Base-by-base conservation (phyloP, 2,888 invertebrate genomes). In the Cylloceria caligata region DNA sequence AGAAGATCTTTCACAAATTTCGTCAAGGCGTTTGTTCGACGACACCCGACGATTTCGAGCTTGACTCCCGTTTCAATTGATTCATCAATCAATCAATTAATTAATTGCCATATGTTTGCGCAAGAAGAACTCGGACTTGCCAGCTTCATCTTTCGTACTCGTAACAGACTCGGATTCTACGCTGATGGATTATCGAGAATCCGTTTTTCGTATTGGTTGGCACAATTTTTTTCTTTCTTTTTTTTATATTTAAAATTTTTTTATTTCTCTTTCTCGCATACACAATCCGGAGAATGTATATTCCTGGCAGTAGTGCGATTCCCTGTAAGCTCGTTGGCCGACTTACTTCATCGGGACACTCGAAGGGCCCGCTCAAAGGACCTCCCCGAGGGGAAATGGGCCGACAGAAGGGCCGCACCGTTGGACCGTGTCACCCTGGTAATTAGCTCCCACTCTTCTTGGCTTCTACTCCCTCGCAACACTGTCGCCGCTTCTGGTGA, bases 351-450 rank as follows among this genome's bases (percentile, higher is more conserved):
- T 76, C 81, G 81, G 88, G 82, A 75, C 73, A 77, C 80, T 86
- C 86, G 89, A 87, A 88, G 86, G 79, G 67, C 76, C 89, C 89
- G 88, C 87, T 68, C 86, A 73, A 69, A 86, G 84, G 83, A 83
- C 85, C 85, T 80, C 82, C 57, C 45, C 64, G 78, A 82, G 77
- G 71, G 82, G 75, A 72, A 86, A 75, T 75, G 73, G 73, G 71
- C 86, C 86, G 83, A 85, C 86, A 86, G 79, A 86, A 82, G 72
- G 71, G 76, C 87, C 87, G 87, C 86, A 73, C 72, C 82, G 86
- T 79, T 89, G 85, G 87, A 90, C 88, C 91, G 88, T 90, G 86
- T 83, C 88, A 87, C 85, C 85, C 80, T 84, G 86, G 87, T 89
- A 91, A 91, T 91, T 91, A 91, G 89, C 88, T 88, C 76, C 88